These are phyloP conservation scores for Arrhopalites spinosus DNA, from an alignment of 2,888 invertebrate species.

Conservation along the genomic window DNA sequence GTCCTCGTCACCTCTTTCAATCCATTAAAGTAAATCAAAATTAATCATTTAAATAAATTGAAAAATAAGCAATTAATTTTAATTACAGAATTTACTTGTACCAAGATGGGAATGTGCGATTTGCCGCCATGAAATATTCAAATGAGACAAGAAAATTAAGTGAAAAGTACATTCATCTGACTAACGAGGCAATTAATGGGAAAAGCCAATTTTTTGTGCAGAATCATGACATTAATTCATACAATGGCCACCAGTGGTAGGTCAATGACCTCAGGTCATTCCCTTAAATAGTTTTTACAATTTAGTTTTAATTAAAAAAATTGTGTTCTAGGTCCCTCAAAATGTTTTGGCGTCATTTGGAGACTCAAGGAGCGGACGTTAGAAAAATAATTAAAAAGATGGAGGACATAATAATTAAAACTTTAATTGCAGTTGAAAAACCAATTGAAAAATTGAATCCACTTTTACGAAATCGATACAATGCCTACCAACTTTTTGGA, in stretches of 20 bases:
- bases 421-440: slow-evolving; percentile 83
- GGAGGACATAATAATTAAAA: slow-evolving; percentile 88
- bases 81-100: not conserved
- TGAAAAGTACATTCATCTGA: slow-evolving; percentile 87
- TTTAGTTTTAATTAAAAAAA: no score
- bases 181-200: slow-evolving; percentile 89
- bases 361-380: slow-evolving; percentile 68
- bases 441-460: slow-evolving; percentile 68
- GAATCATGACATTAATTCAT: slow-evolving; percentile 85
- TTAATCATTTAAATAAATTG: no score
- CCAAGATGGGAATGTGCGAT: not conserved
- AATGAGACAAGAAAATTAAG: slow-evolving; percentile 72
- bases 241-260: slow-evolving; percentile 93
- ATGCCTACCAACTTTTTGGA: slow-evolving; percentile 92
- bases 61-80: no score
- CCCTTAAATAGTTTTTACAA: slow-evolving; percentile 57
- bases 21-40: not conserved
- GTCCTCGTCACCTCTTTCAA: not conserved
- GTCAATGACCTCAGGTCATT: no score
- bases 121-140: slow-evolving; percentile 74
- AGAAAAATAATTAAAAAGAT: slow-evolving; percentile 73
- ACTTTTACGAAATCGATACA: slow-evolving; percentile 77
- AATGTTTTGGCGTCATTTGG: slow-evolving; percentile 77
- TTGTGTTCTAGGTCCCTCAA: slow-evolving; percentile 74
- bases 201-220: slow-evolving; percentile 80